Evolutionary conservation across 2,113 vertebrate species (phyloP), one percentile per base, ranked within the genome.

Genomic region (Heterotis niloticus): DNA sequence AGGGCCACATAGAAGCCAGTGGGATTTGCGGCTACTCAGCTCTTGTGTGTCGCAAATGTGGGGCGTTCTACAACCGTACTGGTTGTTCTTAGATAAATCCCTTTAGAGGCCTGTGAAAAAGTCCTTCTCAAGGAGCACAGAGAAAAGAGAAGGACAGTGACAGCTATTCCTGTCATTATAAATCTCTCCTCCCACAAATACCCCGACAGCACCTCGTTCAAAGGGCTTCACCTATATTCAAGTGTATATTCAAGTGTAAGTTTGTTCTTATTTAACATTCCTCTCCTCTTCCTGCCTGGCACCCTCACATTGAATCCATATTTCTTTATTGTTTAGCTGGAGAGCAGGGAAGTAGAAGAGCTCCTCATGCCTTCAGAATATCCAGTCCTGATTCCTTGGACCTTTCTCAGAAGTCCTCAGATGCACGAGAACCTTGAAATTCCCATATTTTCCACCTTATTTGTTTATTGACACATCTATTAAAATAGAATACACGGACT

Each of bases 301-400:
- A 67, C 69, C 24, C 56, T 64, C 69, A 75, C 81, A 84, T 82
- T 83, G 78, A 82, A 79, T 85, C 83, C 84, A 87, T 79, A 81
- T 83, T 84, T 85, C 66, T 68, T 69, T 68, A 78, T 75, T 78
- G 70, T 74, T 65, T 64, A 10, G 68, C 78, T 73, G 51, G 74
- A 5, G 34, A 16, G 34, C 78, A 34, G 3, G 72, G 64, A 4
- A 14, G 52, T 52, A 56, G 64, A 23, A 70, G 44, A 26, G 28
- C 1, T 26, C 34, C 51, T 4, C 4, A 24, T 54, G 64, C 78
- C 57, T 57, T 52, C 10, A 20, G 51, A 75, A 75, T 16, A 54
- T 34, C 26, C 60, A 10, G 57, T 13, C 57, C 57, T 23, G n/a
- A n/a, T n/a, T 13, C 7, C 23, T 73, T 18, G 44, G 67, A 69